These are phyloP conservation scores for Gadus chalcogrammus DNA, from an alignment of 2,113 vertebrate species.

Conservation along the genomic window DNA sequence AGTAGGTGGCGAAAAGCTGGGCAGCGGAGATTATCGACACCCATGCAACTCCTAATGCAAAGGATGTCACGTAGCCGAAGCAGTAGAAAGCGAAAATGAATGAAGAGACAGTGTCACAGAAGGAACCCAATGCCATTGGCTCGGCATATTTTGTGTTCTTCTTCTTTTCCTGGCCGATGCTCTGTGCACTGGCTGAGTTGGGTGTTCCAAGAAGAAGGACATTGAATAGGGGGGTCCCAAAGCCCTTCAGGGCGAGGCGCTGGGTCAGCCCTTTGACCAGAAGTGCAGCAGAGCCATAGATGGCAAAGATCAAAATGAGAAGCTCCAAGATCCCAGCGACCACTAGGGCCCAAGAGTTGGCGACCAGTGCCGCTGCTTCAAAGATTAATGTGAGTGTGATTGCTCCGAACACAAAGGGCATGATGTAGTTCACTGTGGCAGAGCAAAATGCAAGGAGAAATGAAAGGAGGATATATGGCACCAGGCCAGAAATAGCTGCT, in stretches of 20 bases:
- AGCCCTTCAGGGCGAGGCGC: constrained; percentile 79
- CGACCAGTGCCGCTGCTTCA: constrained; percentile 75
- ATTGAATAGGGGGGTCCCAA: constrained; percentile 86
- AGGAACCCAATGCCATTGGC: constrained; percentile 83
- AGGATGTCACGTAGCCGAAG: constrained; percentile 77
- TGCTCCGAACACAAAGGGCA: constrained; percentile 86
- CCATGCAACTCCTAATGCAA: constrained; percentile 77
- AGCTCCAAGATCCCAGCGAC: constrained; percentile 77
- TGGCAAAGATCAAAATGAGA: constrained; percentile 76
- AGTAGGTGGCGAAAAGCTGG: constrained; percentile 83
- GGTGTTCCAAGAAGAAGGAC: constrained; percentile 79
- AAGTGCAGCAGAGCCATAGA: constrained; percentile 79
- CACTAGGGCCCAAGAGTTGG: constrained; percentile 74
- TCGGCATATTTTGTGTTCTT: constrained; percentile 90
- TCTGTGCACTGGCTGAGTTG: constrained; percentile 68
- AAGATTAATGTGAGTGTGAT: constrained; percentile 79
- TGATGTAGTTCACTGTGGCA: constrained; percentile 86
- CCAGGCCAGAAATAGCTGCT: constrained; percentile 75
- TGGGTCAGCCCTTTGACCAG: constrained; percentile 84
- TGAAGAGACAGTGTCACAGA: constrained; percentile 78
- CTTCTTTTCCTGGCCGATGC: constrained; percentile 79
- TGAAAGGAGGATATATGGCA: constrained; percentile 80
- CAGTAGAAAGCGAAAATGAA: constrained; percentile 84
- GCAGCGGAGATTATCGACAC: constrained; percentile 77
- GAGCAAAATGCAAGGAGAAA: constrained; percentile 84